Evolutionary conservation across 2,797 vertebrate genomes (phyloP).

Genomic region (Eulemur albifrons): DNA sequence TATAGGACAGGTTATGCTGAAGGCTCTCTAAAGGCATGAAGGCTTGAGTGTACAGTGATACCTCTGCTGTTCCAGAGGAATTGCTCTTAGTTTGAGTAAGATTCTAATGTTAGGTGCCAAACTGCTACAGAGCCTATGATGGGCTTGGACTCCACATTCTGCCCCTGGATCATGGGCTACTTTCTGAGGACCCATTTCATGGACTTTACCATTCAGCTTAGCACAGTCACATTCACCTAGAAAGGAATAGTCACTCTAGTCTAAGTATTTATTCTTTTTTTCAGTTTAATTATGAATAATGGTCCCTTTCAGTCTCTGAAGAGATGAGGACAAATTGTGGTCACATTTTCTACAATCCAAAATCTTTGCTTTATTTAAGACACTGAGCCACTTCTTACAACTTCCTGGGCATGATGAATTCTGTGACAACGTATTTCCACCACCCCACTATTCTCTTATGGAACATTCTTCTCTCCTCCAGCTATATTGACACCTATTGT

Average conservation of each 20-base stretch:
- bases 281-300: neutral
- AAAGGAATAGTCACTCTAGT: neutral
- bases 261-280: neutral
- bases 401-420: accelerated
- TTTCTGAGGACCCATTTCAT: neutral
- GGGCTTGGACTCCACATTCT: neutral
- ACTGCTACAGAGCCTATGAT: neutral
- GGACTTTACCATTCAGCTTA: neutral
- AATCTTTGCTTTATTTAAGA: neutral
- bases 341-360: neutral
- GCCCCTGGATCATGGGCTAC: accelerated
- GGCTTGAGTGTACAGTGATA: neutral
- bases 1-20: neutral
- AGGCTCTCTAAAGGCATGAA: neutral
- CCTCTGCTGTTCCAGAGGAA: neutral
- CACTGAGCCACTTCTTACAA: neutral
- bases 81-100: neutral
- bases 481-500: neutral
- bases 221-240: neutral
- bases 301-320: neutral
- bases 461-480: neutral
- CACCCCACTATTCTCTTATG: accelerated
- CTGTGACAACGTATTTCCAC: accelerated
- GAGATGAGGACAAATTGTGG: neutral
- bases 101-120: neutral